Percentiles rank a stretch among this genome's conserved stretches.
phyloP scores from a whole-genome alignment of 2,113 vertebrate genomes.

The Corythornis vintsioides region DNA sequence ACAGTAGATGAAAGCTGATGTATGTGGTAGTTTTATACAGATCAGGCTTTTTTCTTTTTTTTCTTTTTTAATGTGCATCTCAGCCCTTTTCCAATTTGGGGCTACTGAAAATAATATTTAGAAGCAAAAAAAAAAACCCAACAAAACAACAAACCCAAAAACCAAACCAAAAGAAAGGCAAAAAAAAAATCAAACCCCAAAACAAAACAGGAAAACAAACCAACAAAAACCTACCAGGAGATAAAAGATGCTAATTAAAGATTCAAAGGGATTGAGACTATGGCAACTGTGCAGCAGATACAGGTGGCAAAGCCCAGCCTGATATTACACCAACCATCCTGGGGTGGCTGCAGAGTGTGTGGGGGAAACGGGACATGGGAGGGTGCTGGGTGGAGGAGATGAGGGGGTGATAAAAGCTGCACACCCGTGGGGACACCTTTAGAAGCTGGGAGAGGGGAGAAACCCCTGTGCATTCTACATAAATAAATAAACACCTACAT shows the following conservation, averaged over 20 bases:
- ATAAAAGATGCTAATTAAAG: not conserved
- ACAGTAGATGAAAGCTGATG: conserved; percentile 26
- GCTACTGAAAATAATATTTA: not conserved
- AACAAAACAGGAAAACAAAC: not conserved
- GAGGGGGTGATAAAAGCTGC: not conserved
- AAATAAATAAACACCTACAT: not conserved
- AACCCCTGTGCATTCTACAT: not conserved
- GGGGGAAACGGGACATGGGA: not conserved
- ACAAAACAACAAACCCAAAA: accelerated
- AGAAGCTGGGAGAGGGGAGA: not conserved
- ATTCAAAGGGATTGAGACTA: not conserved
- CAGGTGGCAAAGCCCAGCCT: not conserved
- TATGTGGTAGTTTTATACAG: not conserved
- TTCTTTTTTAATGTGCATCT: not conserved
- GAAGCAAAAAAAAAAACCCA: not conserved
- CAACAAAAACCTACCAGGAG: not conserved
- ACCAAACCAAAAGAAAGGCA: too few species aligned
- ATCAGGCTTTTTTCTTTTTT: not conserved
- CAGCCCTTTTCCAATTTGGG: not conserved
- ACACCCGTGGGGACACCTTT: not conserved
- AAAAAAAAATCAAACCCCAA: not conserved
- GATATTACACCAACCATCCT: accelerated
- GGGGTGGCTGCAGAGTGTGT: not conserved
- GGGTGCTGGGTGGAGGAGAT: not conserved
- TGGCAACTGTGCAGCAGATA: not conserved